Evolutionary conservation across 1,140 invertebrate genomes (phyloP).

Genomic region (Coelopa frigida): DNA sequence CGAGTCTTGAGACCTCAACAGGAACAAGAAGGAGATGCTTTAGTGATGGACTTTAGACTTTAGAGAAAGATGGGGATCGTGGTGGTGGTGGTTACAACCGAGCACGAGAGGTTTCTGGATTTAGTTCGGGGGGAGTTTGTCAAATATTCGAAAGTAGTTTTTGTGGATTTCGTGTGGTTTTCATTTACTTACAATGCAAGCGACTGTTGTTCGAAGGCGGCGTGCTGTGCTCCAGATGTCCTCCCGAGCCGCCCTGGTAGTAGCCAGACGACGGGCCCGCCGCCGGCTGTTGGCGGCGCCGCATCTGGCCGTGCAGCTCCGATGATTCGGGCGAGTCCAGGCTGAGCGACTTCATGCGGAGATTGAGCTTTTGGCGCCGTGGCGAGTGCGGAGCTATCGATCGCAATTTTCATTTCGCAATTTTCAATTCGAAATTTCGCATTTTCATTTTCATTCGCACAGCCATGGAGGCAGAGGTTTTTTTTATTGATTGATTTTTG

Average conservation of each 20-base stretch:
- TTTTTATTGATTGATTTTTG: constrained; percentile 8
- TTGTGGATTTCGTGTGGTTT: too few relatives aligned
- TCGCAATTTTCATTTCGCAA: constrained; percentile 11
- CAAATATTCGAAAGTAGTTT: too few relatives aligned
- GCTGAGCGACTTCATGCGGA: constrained; percentile 95
- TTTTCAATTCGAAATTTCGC: too few relatives aligned
- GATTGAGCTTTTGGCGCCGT: constrained; percentile 87
- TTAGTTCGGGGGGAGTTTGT: background rate
- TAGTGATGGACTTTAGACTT: too few relatives aligned
- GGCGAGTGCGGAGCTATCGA: constrained; percentile 88
- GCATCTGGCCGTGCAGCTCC: constrained; percentile 67
- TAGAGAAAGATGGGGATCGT: too few relatives aligned
- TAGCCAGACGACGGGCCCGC: constrained; percentile 23
- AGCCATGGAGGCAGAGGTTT: too few relatives aligned
- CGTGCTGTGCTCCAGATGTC: constrained; percentile 48
- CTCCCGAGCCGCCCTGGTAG: constrained; percentile 46
- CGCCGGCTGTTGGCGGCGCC: constrained; percentile 51
- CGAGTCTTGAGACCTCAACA: too few relatives aligned
- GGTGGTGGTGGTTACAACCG: too few relatives aligned
- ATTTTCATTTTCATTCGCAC: background rate
- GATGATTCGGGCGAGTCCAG: constrained; percentile 91
- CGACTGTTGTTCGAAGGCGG: constrained; percentile 45
- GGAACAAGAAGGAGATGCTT: too few relatives aligned
- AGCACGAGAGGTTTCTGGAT: too few relatives aligned
- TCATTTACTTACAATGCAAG: constrained; percentile 46